A percentile compares a stretch with the other conserved stretches of the same genome.
These are phyloP conservation scores for Lerema accius DNA, from an alignment of 1,140 invertebrate species.

Conservation along the genomic window DNA sequence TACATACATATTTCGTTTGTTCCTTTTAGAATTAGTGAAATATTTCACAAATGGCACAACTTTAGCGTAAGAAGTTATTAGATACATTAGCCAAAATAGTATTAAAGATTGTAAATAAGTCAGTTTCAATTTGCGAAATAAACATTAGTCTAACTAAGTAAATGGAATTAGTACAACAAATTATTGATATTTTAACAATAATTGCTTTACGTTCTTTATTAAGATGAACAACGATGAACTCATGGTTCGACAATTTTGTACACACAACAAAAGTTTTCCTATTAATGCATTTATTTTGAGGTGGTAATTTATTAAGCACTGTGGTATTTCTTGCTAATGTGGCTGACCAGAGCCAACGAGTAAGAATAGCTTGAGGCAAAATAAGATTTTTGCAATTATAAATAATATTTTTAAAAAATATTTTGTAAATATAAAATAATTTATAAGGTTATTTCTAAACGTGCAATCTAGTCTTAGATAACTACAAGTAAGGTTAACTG, in stretches of 20 bases:
- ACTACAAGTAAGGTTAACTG: slow-evolving; percentile 60
- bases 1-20: slow-evolving; percentile 35
- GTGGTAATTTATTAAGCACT: slow-evolving; percentile 23
- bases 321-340: slow-evolving; percentile 18
- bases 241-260: slow-evolving; percentile 11
- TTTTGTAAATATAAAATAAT: slow-evolving; percentile 77
- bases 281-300: slow-evolving; percentile 27
- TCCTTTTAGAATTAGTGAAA: slow-evolving; percentile 45
- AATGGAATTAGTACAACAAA: slow-evolving; percentile 67
- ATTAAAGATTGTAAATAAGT: slow-evolving; percentile 76
- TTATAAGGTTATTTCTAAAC: slow-evolving; percentile 59
- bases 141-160: slow-evolving; percentile 58
- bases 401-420: slow-evolving; percentile 79
- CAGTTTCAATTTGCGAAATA: slow-evolving; percentile 66
- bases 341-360: background rate
- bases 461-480: slow-evolving; percentile 75
- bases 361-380: slow-evolving; percentile 35
- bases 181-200: slow-evolving; percentile 19
- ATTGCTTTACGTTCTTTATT: slow-evolving; percentile 12
- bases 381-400: slow-evolving; percentile 66
- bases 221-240: background rate
- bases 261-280: slow-evolving; percentile 10
- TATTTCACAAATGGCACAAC: slow-evolving; percentile 73
- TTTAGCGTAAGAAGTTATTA: slow-evolving; percentile 75
- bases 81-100: slow-evolving; percentile 81